A percentile compares a stretch with the other conserved stretches of the same genome.
phyloP scores from a whole-genome alignment of 1,140 invertebrate genomes.

The Triops cancriformis region DNA sequence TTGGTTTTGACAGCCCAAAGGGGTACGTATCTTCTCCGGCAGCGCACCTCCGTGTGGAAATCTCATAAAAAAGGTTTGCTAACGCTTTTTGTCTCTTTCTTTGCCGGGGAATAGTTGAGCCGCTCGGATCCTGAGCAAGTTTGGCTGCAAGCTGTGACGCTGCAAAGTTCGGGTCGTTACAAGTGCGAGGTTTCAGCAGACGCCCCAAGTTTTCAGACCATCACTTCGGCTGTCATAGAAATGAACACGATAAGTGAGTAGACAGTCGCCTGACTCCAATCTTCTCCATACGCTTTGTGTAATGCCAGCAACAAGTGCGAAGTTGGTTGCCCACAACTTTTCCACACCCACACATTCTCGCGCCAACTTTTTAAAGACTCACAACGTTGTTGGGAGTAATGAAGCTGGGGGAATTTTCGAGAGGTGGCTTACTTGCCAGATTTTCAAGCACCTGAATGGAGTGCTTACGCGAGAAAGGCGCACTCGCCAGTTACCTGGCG shows the following conservation, averaged over 20 bases:
- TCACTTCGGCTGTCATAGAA: slow-evolving; percentile 15
- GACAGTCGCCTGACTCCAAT: not conserved
- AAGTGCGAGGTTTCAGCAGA: slow-evolving; percentile 39
- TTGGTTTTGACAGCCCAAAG: not conserved
- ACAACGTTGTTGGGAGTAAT: no score
- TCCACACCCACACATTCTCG: no score
- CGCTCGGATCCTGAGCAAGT: slow-evolving; percentile 20
- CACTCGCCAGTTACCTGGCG: not conserved
- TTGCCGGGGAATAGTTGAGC: not conserved
- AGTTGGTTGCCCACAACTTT: no score
- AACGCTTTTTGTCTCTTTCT: not conserved
- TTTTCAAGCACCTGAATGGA: no score
- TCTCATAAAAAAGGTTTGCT: not conserved
- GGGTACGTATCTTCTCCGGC: not conserved
- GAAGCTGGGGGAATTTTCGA: no score
- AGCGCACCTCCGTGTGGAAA: not conserved
- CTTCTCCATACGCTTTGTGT: not conserved
- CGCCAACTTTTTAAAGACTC: no score
- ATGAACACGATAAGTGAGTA: slow-evolving; percentile 23
- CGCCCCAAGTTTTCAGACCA: slow-evolving; percentile 35
- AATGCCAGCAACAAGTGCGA: not conserved
- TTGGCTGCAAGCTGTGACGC: slow-evolving; percentile 17
- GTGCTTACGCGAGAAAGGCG: not conserved
- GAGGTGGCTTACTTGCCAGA: no score
- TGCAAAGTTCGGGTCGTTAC: slow-evolving; percentile 33